Conservation (phyloP, 64 coral and sea anemone genomes). For the Anthopleura sola region DNA sequence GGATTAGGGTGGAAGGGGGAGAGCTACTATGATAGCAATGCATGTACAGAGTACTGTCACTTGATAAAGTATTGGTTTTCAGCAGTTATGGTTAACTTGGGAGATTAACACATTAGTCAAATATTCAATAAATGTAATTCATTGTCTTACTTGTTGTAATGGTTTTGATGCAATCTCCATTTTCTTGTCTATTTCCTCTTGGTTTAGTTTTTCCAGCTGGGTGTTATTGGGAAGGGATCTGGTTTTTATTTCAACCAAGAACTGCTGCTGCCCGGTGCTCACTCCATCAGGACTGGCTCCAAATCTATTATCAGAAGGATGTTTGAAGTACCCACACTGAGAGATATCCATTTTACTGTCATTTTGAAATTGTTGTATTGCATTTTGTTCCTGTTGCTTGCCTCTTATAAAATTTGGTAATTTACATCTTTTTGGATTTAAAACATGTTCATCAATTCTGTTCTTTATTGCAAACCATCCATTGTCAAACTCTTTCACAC, state of each 20-base stretch:
- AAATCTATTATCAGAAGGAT: conserved; percentile 64
- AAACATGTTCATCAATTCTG: conserved; percentile 34
- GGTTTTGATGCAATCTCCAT: neutral
- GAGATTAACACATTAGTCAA: neutral
- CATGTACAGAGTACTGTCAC: too few relatives aligned
- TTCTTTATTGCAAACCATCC: conserved; percentile 50
- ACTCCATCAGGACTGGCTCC: conserved; percentile 49
- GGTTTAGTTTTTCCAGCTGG: neutral
- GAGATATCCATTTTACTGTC: neutral
- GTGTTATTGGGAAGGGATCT: neutral
- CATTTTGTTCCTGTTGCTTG: conserved; percentile 45
- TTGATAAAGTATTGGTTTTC: neutral
- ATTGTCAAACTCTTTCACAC: conserved; percentile 35
- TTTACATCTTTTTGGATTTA: conserved; percentile 27
- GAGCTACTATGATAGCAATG: too few relatives aligned
- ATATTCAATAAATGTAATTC: neutral
- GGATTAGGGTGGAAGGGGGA: too few relatives aligned
- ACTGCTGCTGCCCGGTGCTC: neutral
- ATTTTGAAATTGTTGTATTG: conserved; percentile 7
- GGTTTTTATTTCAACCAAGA: conserved; percentile 23
- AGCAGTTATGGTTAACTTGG: too few relatives aligned
- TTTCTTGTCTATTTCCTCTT: conserved; percentile 2
- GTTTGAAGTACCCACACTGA: conserved; percentile 26
- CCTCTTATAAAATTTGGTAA: conserved; percentile 52
- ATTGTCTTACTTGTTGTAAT: conserved; percentile 9